These are phyloP conservation scores for Lithobates pipiens DNA, from an alignment of 2,797 vertebrate species.

Conservation along the genomic window DNA sequence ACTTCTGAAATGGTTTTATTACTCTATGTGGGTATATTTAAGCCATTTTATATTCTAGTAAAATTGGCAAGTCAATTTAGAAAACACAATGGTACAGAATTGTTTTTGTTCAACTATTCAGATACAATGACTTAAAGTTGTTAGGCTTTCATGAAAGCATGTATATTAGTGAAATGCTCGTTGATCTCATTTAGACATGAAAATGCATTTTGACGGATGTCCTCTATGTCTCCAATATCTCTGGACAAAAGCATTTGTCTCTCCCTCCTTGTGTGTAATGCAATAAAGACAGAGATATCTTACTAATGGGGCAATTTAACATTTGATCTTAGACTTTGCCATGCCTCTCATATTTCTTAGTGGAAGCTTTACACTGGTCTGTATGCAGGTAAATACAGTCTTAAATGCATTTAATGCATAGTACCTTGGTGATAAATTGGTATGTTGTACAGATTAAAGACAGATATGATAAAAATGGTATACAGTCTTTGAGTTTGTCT, in stretches of 20 bases:
- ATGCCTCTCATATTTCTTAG: not conserved
- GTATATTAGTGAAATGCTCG: slow-evolving; percentile 34
- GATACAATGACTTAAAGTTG: not conserved
- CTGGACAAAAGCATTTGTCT: slow-evolving; percentile 3
- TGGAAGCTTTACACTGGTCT: not conserved
- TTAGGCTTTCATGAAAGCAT: slow-evolving; percentile 22
- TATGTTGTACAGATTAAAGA: not conserved
- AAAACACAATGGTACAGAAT: not conserved
- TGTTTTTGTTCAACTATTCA: not conserved
- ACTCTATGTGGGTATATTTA: slow-evolving; percentile 1
- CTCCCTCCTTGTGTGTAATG: slow-evolving; percentile 6
- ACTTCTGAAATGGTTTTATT: too few relatives aligned
- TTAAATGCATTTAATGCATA: not conserved
- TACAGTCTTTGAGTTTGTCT: not conserved
- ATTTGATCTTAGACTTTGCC: not conserved
- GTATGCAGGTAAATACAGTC: not conserved
- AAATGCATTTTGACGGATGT: slow-evolving; percentile 30
- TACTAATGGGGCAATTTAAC: slow-evolving; percentile 23
- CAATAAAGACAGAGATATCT: slow-evolving; percentile 10
- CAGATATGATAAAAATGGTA: not conserved
- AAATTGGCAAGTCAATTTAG: not conserved
- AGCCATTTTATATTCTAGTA: slow-evolving; percentile 4
- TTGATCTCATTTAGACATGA: slow-evolving; percentile 27
- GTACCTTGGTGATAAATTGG: not conserved
- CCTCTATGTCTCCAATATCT: not conserved